Percentiles rank a stretch among this genome's conserved stretches.
Evolutionary conservation across 30 jellyfish, hydroid and myxozoan species (phyloP).

Genomic region (Hydractinia symbiolongicarpus): DNA sequence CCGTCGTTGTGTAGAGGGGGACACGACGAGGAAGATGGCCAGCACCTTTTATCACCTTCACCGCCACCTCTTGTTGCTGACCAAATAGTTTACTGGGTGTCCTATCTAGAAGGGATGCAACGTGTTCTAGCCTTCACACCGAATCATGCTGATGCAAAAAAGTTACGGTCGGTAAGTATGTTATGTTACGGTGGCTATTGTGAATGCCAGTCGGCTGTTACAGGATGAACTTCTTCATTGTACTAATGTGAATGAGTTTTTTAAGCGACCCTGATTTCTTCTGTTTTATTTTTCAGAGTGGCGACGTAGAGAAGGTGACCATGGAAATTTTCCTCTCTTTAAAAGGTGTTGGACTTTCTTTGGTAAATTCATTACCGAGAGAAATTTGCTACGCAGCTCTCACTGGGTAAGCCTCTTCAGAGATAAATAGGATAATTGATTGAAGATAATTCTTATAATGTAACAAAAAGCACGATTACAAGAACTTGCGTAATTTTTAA

Average conservation of each 20-base stretch:
- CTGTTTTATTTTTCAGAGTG: slow-evolving; percentile 17
- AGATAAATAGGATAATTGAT: no score
- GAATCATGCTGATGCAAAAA: neutral
- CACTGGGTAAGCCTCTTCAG: slow-evolving; percentile 30
- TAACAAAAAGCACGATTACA: no score
- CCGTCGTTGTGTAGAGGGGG: neutral
- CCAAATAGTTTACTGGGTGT: slow-evolving; percentile 38
- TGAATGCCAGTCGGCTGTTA: no score
- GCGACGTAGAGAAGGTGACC: slow-evolving; percentile 21
- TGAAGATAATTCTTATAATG: no score
- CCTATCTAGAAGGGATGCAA: slow-evolving; percentile 36
- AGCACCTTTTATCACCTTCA: neutral
- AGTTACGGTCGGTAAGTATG: slow-evolving; percentile 33
- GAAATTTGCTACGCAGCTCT: slow-evolving; percentile 39
- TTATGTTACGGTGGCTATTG: no score
- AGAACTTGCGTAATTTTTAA: no score
- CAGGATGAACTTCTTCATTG: neutral
- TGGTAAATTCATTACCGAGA: slow-evolving; percentile 40
- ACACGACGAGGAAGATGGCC: slow-evolving; percentile 4
- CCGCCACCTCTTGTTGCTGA: neutral
- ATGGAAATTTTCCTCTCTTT: slow-evolving; percentile 40
- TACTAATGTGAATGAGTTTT: neutral
- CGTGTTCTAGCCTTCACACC: slow-evolving; percentile 37
- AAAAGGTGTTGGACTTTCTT: slow-evolving; percentile 41
- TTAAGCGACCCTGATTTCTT: neutral